Conservation (phyloP, 2,113 vertebrate species). For the Stigmatopora nigra region DNA sequence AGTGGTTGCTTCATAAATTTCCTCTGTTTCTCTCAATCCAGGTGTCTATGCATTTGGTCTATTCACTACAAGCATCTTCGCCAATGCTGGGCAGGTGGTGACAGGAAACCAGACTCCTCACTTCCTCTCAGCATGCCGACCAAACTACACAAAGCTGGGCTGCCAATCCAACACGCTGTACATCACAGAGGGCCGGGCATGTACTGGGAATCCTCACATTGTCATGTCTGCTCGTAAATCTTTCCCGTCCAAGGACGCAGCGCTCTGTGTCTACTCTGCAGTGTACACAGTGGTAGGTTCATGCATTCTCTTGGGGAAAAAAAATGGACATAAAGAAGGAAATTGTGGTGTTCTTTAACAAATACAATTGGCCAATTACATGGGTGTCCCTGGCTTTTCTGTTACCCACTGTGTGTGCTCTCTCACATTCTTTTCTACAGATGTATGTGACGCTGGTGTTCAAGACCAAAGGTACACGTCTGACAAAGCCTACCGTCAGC, state of each 20-base stretch:
- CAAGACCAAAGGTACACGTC: constrained; percentile 80
- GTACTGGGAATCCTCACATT: constrained; percentile 77
- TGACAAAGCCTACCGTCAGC: constrained; percentile 83
- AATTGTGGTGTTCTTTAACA: no score
- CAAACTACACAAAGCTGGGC: constrained; percentile 85
- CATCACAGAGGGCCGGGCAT: constrained; percentile 76
- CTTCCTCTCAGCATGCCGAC: constrained; percentile 83
- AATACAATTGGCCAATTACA: no score
- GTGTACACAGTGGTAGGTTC: constrained; percentile 80
- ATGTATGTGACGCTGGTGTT: constrained; percentile 88
- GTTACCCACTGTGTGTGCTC: constrained; percentile 16
- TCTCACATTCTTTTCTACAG: constrained; percentile 51
- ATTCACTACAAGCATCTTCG: constrained; percentile 85
- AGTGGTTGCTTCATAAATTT: no score
- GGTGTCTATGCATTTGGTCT: constrained; percentile 87
- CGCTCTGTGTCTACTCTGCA: constrained; percentile 79
- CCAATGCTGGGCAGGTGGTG: constrained; percentile 85
- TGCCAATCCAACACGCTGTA: constrained; percentile 76
- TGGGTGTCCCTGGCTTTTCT: no score
- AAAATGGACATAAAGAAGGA: no score
- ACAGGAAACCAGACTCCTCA: constrained; percentile 86
- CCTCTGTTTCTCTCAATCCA: constrained; percentile 29
- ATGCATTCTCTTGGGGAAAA: constrained; percentile 9
- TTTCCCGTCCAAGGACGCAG: constrained; percentile 86
- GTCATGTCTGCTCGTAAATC: constrained; percentile 79